Percentiles rank a stretch among this genome's conserved stretches.
phyloP scores from a whole-genome alignment of 2,113 vertebrate genomes.

The Pterocles orientalis region DNA sequence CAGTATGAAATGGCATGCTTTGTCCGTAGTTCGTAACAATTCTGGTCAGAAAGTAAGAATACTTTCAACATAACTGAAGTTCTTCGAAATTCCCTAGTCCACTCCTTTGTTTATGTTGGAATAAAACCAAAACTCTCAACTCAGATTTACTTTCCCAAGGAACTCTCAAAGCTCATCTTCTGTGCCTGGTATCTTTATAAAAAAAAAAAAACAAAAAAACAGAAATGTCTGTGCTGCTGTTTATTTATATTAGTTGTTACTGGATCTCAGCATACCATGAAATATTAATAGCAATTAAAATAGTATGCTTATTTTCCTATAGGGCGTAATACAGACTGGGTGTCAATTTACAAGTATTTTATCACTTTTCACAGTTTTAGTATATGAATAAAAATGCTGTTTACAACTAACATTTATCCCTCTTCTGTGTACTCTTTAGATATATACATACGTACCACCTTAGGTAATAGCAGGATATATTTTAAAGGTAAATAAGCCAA shows the following conservation, averaged over 20 bases:
- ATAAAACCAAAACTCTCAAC: neutral
- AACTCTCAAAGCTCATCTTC: neutral
- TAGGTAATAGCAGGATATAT: neutral
- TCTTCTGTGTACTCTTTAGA: neutral
- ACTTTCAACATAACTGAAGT: neutral
- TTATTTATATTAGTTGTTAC: neutral
- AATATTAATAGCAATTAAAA: constrained; percentile 21
- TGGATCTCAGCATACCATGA: neutral
- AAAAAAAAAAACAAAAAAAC: neutral
- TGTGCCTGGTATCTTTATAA: neutral
- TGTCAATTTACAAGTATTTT: neutral
- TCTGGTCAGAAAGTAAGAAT: neutral
- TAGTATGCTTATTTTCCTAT: neutral
- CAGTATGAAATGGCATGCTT: neutral
- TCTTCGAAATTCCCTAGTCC: neutral
- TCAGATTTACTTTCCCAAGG: neutral
- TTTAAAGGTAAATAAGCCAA: neutral
- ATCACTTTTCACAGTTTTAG: neutral
- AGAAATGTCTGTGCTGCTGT: neutral
- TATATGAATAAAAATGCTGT: neutral
- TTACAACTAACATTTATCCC: neutral
- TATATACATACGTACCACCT: neutral
- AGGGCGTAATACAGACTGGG: neutral
- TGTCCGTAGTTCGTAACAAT: neutral
- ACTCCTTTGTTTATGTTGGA: neutral